Conservation (phyloP, 2,888 invertebrate species). For the Nymphalis urticae region DNA sequence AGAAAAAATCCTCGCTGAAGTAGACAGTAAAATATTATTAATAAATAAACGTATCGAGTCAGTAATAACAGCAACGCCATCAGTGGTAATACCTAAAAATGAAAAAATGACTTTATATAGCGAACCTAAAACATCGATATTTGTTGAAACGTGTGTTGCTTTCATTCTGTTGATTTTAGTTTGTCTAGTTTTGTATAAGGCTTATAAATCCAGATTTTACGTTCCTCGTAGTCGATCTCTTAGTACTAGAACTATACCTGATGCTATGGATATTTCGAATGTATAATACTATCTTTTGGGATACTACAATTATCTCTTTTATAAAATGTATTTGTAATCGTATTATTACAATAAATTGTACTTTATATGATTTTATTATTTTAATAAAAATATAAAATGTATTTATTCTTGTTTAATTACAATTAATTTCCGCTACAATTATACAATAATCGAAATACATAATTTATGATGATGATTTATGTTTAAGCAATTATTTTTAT, state of each 20-base stretch:
- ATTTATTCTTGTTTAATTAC: background rate
- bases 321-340: background rate
- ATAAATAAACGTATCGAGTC: slow-evolving; percentile 30
- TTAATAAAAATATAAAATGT: background rate
- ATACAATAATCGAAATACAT: too few relatives aligned
- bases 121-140: slow-evolving; percentile 31
- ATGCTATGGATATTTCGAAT: slow-evolving; percentile 50
- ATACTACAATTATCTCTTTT: background rate
- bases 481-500: background rate
- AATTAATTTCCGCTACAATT: background rate
- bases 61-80: background rate
- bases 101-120: slow-evolving; percentile 6
- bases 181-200: slow-evolving; percentile 46
- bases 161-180: slow-evolving; percentile 52
- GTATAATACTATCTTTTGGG: slow-evolving; percentile 38
- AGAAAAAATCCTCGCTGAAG: slow-evolving; percentile 41
- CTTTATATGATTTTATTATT: too few relatives aligned
- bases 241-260: slow-evolving; percentile 51
- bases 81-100: background rate
- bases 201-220: slow-evolving; percentile 49
- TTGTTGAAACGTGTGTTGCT: slow-evolving; percentile 48
- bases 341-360: too few relatives aligned
- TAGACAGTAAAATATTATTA: slow-evolving; percentile 40
- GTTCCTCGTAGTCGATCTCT: slow-evolving; percentile 44
- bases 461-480: too few relatives aligned